Conservation (phyloP, 2,888 invertebrate genomes). For the Rosalia funebris region DNA sequence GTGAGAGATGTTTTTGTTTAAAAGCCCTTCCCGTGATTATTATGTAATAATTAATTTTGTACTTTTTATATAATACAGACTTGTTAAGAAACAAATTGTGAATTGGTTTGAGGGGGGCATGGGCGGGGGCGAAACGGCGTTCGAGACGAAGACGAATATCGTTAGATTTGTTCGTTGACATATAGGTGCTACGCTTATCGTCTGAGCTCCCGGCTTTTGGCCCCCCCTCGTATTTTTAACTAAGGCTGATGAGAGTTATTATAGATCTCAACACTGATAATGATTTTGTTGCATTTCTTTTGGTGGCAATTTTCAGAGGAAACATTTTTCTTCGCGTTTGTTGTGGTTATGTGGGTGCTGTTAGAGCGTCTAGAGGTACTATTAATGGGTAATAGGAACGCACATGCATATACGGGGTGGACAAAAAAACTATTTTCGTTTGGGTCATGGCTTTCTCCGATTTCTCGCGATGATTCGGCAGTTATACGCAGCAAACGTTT, state of each 20-base stretch:
- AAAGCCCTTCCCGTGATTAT: conserved; percentile 34
- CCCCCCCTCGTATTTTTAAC: conserved; percentile 3
- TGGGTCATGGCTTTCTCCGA: too few species aligned
- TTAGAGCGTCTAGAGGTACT: too few species aligned
- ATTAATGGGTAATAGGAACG: too few species aligned
- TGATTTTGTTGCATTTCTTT: conserved; percentile 6
- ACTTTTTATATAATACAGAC: conserved; percentile 37
- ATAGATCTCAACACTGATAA: conserved; percentile 28
- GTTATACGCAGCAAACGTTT: too few species aligned
- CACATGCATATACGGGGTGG: too few species aligned
- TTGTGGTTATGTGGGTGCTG: too few species aligned
- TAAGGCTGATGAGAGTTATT: conserved; percentile 31
- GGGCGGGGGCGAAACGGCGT: too few species aligned
- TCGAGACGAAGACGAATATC: too few species aligned
- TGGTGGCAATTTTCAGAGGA: conserved; percentile 4
- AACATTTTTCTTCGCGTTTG: too few species aligned
- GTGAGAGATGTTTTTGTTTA: conserved; percentile 32
- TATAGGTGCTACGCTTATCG: neutral
- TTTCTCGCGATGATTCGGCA: neutral
- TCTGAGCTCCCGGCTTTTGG: neutral
- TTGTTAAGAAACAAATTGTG: conserved; percentile 16
- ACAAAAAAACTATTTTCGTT: neutral
- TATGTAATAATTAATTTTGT: conserved; percentile 43
- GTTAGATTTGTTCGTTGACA: too few species aligned
- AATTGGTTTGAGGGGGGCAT: conserved; percentile 16